Conservation (phyloP, 2,797 vertebrate genomes). For the Anomalospiza imberbis region DNA sequence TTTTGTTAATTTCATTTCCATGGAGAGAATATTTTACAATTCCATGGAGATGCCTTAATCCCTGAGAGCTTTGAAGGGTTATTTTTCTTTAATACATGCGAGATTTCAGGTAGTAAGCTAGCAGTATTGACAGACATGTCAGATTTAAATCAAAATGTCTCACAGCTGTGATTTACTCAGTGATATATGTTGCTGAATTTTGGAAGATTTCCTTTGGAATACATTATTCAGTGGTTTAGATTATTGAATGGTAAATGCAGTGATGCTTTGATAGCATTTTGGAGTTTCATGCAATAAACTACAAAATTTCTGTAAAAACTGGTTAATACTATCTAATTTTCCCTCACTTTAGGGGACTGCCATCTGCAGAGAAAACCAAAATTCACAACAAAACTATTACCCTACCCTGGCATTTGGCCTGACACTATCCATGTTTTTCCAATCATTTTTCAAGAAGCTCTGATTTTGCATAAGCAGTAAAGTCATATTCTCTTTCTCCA, state of each 20-base stretch:
- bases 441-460: neutral
- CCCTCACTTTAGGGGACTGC: neutral
- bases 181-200: neutral
- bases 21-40: neutral
- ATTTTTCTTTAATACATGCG: neutral
- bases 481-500: neutral
- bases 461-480: neutral
- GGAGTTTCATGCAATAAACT: neutral
- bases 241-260: neutral
- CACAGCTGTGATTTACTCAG: neutral
- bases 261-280: neutral
- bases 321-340: neutral
- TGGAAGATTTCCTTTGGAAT: neutral
- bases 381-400: neutral
- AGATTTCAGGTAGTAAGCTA: neutral
- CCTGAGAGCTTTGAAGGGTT: neutral
- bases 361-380: neutral
- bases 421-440: neutral
- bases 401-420: neutral
- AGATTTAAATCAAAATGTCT: slow-evolving; percentile 12
- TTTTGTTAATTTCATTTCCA: neutral
- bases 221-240: neutral
- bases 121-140: neutral
- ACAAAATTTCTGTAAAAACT: neutral
- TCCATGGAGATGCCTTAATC: neutral